Evolutionary conservation across 2,888 invertebrate genomes (phyloP), one percentile per base, ranked within the genome.

Genomic region (Baccha elongata): DNA sequence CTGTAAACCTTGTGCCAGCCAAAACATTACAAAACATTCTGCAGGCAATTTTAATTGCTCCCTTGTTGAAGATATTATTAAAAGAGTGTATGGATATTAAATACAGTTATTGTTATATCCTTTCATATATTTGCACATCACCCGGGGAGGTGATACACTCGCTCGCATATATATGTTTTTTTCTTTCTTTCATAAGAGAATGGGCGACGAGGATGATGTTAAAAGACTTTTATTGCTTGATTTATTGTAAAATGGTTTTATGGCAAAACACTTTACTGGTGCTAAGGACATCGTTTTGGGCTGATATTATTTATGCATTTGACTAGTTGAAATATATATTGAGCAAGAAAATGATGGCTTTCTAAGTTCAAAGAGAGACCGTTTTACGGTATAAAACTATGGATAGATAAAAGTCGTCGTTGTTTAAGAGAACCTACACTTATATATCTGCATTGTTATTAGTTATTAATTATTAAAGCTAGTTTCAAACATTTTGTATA

Each of bases 71-170:
- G 75, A 81, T 81, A 75, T 75, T 75, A 81, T 81, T 75, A 67
- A 50, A 75, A 60, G 71, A 67, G 81, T 67, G 65, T 81, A 75
- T 75, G 81, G 60, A 60, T 71, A 81, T 71, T 81, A 75, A 81
- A 81, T 81, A 81, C 75, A 71, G 75, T 81, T 81, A 75, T 81
- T 81, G 81, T 62, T 81, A 75, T 75, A 81, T 75, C 65, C 65
- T 67, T 81, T 65, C 50, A 42, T 68, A 68, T 69, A 80, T 73
- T 68, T 73, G 68, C 68, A 68, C 68, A 74, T 80, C 64, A 80
- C 62, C 74, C 48, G 13, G 64, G 67, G 62, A 80, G 69, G 69
- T 65, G 68, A 74, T 53, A 69, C 74, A 50, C 53, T 35, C 58
- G 19, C 53, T 35, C 58, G 19, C 42, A 17, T 58, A 26, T 29